Base-by-base conservation (phyloP, 2,888 invertebrate genomes). In the Eretmocerus hayati region DNA sequence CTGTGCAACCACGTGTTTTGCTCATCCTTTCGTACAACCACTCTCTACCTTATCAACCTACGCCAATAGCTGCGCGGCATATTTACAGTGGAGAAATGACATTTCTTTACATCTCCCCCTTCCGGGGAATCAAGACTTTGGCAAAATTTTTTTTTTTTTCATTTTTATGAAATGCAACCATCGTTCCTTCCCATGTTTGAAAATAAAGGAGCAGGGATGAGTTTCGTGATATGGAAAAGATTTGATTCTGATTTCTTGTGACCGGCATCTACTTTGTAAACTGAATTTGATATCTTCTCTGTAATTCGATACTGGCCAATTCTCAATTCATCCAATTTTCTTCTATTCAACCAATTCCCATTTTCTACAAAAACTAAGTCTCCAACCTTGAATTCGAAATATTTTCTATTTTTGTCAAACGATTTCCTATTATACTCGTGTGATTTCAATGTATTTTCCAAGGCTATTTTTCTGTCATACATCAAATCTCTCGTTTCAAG, bases 311-410 rank as follows among this genome's bases (percentile, higher is more conserved):
- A 60, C 26, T 62, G 62, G 43, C 61, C 61, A 37, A 46, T 46
- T 46, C 52, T 56, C 39, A 61, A 21, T 57, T 59, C 58, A 41
- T 62, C 60, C 40, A 61, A 16, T 53, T 65, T 65, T 51, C 57
- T 62, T 46, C 62, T 58, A 39, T 63, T 64, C 45, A 65, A 21
- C 52, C 45, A 53, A 38, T 64, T 60, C 15, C 59, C 61, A 54
- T 64, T 63, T 58, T 62, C 59, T 3, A 64, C 53, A 40, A 58
- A 64, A n/a, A 62, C 64, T 37, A 48, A 20, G 46, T 65, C 62
- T 35, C 62, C 61, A 13, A 57, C 55, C n/a, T 62, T 57, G 23
- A 65, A 62, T 20, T 58, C 37, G 16, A 58, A 48, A 5, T 59
- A 22, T 52, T 56, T 64, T 46, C 59, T 43, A 43, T 59, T 54